Conservation (phyloP, 2,797 vertebrate genomes). For the Gallinago solitaria region DNA sequence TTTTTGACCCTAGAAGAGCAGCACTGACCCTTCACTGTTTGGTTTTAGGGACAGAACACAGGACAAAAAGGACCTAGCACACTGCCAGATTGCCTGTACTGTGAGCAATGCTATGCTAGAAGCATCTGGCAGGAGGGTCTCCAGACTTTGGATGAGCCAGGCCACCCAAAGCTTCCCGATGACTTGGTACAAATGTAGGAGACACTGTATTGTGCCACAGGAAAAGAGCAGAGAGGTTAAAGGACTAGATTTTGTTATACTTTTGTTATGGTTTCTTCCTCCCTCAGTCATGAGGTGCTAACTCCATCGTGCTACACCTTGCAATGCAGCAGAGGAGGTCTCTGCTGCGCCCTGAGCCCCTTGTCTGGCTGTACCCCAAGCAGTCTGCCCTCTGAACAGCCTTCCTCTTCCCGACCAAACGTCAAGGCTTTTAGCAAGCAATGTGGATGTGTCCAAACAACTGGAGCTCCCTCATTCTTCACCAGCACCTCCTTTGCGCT, state of each 20-base stretch:
- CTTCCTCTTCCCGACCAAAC: neutral
- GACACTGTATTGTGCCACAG: neutral
- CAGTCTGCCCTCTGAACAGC: neutral
- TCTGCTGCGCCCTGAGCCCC: neutral
- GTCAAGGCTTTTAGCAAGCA: neutral
- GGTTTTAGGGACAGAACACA: neutral
- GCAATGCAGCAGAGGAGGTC: neutral
- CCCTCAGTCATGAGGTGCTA: neutral
- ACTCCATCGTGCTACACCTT: neutral
- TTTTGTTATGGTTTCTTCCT: neutral
- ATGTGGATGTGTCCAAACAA: neutral
- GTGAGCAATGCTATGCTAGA: neutral
- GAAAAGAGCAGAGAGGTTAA: neutral
- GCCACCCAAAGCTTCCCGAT: neutral
- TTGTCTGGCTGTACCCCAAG: neutral
- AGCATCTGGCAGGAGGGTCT: neutral
- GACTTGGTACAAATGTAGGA: neutral
- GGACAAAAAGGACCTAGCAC: neutral
- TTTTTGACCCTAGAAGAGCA: neutral
- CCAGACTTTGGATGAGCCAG: neutral
- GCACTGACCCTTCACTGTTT: fast-evolving
- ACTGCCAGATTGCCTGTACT: neutral
- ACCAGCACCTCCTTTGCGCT: neutral
- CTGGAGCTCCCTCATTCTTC: neutral
- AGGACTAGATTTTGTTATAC: neutral